Percentiles rank a stretch among this genome's conserved stretches.
phyloP scores from a whole-genome alignment of 2,888 invertebrate genomes.

The Oxycera nigricornis region DNA sequence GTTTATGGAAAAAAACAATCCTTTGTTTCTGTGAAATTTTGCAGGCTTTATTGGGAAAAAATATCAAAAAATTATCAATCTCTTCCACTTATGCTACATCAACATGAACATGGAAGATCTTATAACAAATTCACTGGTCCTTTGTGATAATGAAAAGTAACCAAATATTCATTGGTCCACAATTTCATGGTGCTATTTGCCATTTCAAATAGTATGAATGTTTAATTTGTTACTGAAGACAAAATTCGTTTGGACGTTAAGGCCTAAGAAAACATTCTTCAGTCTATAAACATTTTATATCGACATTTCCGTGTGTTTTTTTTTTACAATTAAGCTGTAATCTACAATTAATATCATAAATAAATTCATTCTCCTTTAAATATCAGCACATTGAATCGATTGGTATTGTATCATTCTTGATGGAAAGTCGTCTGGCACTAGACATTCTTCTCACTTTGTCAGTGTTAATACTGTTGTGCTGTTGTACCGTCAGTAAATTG shows the following conservation, averaged over 20 bases:
- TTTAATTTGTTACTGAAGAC: not conserved
- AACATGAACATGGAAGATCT: too few species aligned
- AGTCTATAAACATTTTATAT: not conserved
- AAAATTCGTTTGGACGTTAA: not conserved
- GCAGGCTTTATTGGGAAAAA: too few species aligned
- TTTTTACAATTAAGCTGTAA: not conserved
- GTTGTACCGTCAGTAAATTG: conserved; percentile 41
- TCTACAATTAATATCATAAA: conserved; percentile 19
- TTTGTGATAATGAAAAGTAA: too few species aligned
- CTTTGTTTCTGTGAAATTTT: too few species aligned
- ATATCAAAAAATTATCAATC: too few species aligned
- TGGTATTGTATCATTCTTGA: conserved; percentile 61
- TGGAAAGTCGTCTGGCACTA: conserved; percentile 58
- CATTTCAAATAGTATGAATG: too few species aligned
- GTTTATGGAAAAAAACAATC: too few species aligned
- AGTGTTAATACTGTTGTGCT: conserved; percentile 45
- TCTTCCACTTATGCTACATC: too few species aligned
- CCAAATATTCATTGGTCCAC: too few species aligned
- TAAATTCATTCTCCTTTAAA: conserved; percentile 47
- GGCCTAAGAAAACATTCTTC: not conserved
- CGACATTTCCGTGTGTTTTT: not conserved
- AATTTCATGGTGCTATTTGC: too few species aligned
- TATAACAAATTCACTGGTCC: too few species aligned
- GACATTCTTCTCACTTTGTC: conserved; percentile 51
- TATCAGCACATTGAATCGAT: conserved; percentile 62